Conservation (phyloP, 2,113 vertebrate genomes). For the Clarias gariepinus region DNA sequence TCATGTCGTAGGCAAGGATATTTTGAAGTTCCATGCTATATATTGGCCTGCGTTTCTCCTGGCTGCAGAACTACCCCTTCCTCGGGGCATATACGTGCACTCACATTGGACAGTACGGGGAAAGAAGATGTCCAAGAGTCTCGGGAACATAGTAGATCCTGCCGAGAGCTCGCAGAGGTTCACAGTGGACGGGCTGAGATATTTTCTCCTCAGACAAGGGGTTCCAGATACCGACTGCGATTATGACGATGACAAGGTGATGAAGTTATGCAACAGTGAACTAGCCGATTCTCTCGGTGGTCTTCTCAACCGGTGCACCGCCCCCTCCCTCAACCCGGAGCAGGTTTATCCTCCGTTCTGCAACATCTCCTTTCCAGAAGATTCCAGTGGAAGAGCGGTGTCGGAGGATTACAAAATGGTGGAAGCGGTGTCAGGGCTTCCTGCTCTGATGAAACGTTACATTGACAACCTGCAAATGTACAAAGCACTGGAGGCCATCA, state of each 20-base stretch:
- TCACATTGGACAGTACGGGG: constrained; percentile 92
- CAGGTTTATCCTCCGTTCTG: constrained; percentile 82
- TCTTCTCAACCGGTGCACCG: constrained; percentile 88
- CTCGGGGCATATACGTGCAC: constrained; percentile 82
- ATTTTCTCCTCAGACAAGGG: constrained; percentile 91
- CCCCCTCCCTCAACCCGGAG: constrained; percentile 81
- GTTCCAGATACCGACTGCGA: constrained; percentile 89
- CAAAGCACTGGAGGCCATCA: constrained; percentile 87
- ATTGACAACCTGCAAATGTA: constrained; percentile 82
- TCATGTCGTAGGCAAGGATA: constrained; percentile 94
- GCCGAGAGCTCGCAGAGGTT: constrained; percentile 69
- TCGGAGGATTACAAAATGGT: constrained; percentile 82
- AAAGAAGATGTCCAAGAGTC: constrained; percentile 97
- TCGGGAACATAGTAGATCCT: constrained; percentile 90
- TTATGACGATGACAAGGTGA: constrained; percentile 84
- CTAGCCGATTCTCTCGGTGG: constrained; percentile 90
- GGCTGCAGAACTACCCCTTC: constrained; percentile 81
- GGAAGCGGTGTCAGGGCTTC: constrained; percentile 71
- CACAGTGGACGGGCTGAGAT: constrained; percentile 86
- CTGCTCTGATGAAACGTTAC: constrained; percentile 70
- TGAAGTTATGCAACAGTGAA: constrained; percentile 85
- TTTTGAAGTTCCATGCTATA: constrained; percentile 91
- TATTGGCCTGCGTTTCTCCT: constrained; percentile 96
- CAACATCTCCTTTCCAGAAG: constrained; percentile 73
- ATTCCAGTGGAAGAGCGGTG: constrained; percentile 56